Evolutionary conservation across 2,888 invertebrate genomes (phyloP), one percentile per base, ranked within the genome.

Genomic region (Epsilonema sp.): DNA sequence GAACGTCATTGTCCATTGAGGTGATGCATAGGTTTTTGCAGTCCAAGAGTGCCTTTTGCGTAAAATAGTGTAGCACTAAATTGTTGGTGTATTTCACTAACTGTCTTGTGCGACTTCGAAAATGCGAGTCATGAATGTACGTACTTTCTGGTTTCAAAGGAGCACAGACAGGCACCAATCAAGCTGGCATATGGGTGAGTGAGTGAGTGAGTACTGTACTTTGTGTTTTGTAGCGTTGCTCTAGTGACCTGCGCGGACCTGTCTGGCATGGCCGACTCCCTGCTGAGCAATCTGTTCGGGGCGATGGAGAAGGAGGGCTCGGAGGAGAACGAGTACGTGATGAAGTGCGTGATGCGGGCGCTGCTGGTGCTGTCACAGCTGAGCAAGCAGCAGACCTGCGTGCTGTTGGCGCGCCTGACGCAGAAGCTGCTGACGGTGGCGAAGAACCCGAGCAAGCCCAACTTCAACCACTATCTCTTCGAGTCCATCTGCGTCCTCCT

Each of bases 391-490:
- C 5, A 39, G 8, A 21, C 13, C 5, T 39, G 39, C 39, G 19
- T 19, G 3, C 8, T 49, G 2, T 22, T 49, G 37, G 19, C 16
- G 5, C 26, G 25, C 8, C 22, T 49, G 42, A 26, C 37, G 8
- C 36, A 36, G 36, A 52, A 52, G 37, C n/a, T 52, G 38, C 20
- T 42, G 8, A 39, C 3, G 37, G 22, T 48, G 20, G 56, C 58
- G 3, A 58, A 83, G 71, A 94, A 92, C 71, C 73, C 94, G 0
- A 84, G 83, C 58, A 83, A 87, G 59, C 94, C 97, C 0, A 84
- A 90, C 66, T 94, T 94, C 71, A 94, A 94, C 71, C 97, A 99
- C 66, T 97, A 83, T 68, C 73, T 99, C 36, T 97, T 99, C 65
- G 97, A 99, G 72, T 82, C 85, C 0, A 72, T 97, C 37, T 83